phyloP scores from a whole-genome alignment of 2,113 vertebrate genomes.

The Spermophilus dauricus region DNA sequence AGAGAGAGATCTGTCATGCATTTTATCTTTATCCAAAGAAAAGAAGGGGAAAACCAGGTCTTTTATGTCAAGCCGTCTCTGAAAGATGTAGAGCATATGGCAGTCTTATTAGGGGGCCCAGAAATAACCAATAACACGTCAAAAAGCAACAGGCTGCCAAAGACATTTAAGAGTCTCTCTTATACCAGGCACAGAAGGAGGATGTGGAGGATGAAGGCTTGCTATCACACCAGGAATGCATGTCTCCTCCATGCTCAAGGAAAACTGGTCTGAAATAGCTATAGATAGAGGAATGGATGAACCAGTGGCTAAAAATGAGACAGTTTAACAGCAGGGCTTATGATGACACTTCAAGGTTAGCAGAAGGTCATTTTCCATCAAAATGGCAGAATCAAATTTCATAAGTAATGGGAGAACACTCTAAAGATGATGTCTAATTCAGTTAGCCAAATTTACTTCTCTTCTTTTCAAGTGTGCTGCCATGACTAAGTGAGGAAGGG shows the following conservation, averaged over 20 bases:
- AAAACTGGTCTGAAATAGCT: slow-evolving; percentile 82
- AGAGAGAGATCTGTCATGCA: slow-evolving; percentile 70
- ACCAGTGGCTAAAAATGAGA: slow-evolving; percentile 85
- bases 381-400: slow-evolving; percentile 45
- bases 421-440: slow-evolving; percentile 17
- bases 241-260: slow-evolving; percentile 76
- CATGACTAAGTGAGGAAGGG: background rate
- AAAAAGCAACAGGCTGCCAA: slow-evolving; percentile 21
- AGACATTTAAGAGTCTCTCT: slow-evolving; percentile 65
- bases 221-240: slow-evolving; percentile 44
- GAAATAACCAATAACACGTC: slow-evolving; percentile 69
- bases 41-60: slow-evolving; percentile 50
- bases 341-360: slow-evolving; percentile 82
- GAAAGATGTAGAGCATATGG: slow-evolving; percentile 53
- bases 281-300: slow-evolving; percentile 75
- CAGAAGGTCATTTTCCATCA: slow-evolving; percentile 68
- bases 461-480: background rate
- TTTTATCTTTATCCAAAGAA: slow-evolving; percentile 57
- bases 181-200: slow-evolving; percentile 50
- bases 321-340: slow-evolving; percentile 80
- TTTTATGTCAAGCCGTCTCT: slow-evolving; percentile 71
- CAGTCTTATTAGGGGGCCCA: slow-evolving; percentile 18
- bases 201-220: background rate
- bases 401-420: slow-evolving; percentile 50
- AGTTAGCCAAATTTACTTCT: background rate